These are phyloP conservation scores for Montipora capricornis DNA, from an alignment of 64 coral and sea anemone genomes.

Conservation along the genomic window DNA sequence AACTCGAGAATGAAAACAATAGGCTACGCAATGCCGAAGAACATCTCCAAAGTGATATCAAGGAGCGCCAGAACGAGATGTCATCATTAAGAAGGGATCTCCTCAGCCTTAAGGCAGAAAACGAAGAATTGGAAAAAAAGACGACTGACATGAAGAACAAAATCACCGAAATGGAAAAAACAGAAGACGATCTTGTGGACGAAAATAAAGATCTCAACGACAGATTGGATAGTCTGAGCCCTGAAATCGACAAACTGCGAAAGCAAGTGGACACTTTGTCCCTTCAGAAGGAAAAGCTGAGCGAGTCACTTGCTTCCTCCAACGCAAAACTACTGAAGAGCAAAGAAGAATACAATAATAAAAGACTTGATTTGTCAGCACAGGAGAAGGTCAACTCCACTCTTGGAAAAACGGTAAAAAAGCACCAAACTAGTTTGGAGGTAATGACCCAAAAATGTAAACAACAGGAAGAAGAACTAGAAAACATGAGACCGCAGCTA, in stretches of 20 bases:
- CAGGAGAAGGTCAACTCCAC: slow-evolving; percentile 81
- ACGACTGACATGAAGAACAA: slow-evolving; percentile 58
- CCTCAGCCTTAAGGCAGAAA: slow-evolving; percentile 28
- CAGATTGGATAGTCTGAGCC: slow-evolving; percentile 39
- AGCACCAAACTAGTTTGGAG: slow-evolving; percentile 68
- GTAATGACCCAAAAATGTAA: slow-evolving; percentile 67
- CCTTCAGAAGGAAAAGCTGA: slow-evolving; percentile 65
- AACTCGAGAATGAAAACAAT: slow-evolving; percentile 74
- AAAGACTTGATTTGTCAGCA: slow-evolving; percentile 69
- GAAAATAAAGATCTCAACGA: slow-evolving; percentile 68
- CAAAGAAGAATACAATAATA: slow-evolving; percentile 67
- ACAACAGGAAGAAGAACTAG: slow-evolving; percentile 61
- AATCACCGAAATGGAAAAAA: slow-evolving; percentile 64
- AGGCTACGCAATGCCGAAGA: slow-evolving; percentile 26
- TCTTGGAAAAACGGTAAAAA: slow-evolving; percentile 83
- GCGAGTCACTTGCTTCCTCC: slow-evolving; percentile 46
- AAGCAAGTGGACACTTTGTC: slow-evolving; percentile 76
- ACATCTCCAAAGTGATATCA: slow-evolving; percentile 71
- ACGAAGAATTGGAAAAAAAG: slow-evolving; percentile 63
- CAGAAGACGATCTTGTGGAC: slow-evolving; percentile 64
- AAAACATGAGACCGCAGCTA: slow-evolving; percentile 59
- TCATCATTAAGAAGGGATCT: slow-evolving; percentile 59
- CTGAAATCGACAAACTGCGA: slow-evolving; percentile 64
- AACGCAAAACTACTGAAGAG: slow-evolving; percentile 61
- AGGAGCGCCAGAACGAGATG: slow-evolving; percentile 57